Evolutionary conservation across 2,888 invertebrate species (phyloP).

Genomic region (Orchesella flavescens): DNA sequence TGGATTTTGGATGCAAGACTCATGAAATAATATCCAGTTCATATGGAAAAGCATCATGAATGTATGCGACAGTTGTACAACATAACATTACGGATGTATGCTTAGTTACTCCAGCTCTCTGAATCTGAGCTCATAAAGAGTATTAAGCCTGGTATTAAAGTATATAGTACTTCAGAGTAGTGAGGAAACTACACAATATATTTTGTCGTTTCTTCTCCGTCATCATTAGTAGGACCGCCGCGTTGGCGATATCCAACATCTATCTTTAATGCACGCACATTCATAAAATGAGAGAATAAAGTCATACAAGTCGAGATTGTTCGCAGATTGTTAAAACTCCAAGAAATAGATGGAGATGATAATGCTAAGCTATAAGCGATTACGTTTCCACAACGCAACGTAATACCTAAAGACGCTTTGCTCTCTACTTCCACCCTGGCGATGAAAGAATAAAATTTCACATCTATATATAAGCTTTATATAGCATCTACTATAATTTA

Average conservation of each 20-base stretch:
- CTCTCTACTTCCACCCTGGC: background rate
- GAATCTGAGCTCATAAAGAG: too few relatives aligned
- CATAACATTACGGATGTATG: background rate
- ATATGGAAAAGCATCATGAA: background rate
- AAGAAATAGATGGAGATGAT: constrained; percentile 44
- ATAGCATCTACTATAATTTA: background rate
- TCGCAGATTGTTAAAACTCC: constrained; percentile 46
- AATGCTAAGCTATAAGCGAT: background rate
- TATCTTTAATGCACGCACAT: background rate
- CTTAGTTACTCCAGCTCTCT: background rate
- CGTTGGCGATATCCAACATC: constrained; percentile 1
- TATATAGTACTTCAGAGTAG: too few relatives aligned
- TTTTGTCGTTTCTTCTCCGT: background rate
- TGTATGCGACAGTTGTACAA: background rate
- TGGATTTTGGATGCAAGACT: too few relatives aligned
- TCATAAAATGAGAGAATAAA: background rate
- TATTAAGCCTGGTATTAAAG: too few relatives aligned
- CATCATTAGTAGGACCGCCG: constrained; percentile 38
- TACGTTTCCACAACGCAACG: constrained; percentile 8
- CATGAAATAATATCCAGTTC: background rate
- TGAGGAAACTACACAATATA: too few relatives aligned
- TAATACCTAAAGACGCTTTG: constrained; percentile 16
- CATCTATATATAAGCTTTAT: background rate
- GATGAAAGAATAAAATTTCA: background rate
- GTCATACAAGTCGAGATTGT: constrained; percentile 19